Base-by-base conservation (phyloP, 2,888 invertebrate species). In the Ceriagrion tenellum region DNA sequence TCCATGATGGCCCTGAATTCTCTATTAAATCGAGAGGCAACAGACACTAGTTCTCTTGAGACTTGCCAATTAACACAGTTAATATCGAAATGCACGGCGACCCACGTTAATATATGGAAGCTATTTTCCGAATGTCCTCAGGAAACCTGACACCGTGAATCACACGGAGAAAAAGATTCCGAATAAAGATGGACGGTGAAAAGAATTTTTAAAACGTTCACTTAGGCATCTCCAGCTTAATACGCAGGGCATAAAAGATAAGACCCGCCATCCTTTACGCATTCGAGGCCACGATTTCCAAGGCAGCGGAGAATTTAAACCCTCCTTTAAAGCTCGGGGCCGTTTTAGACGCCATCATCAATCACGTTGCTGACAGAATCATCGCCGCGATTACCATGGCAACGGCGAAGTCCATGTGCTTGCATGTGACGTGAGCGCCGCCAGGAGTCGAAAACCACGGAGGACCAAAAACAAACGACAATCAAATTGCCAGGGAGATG, bases 321-420 rank as follows among this genome's bases (percentile, higher is more conserved):
- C 35, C 81, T 35, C 35, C 35, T 35, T 81, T 81, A 35, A 81
- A 81, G 35, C 30, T 35, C 16, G 4, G 30, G 13, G 81, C 30
- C 81, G 35, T 81, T 81, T 81, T 18, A 8, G 81, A 35, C 81
- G 81, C 81, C 35, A 81, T 81, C 81, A 81, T 81, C 81, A 81
- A 81, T 81, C 81, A 81, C 30, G 81, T 0, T 16, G 81, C 81
- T 81, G 81, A 81, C 81, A 81, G 81, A 81, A 35, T 81, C 81
- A 81, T 35, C 81, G 35, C 81, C 35, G 81, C 35, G 81, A 81
- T 81, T 81, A 81, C 35, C 81, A 81, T 81, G 81, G 81, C 16
- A 35, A 81, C 35, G 81, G 30, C 0, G 81, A 81, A 81, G 81
- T 35, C 13, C 30, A 35, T 81, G 81, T 35, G 81, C 16, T 16